Conservation (phyloP, 92 coral and sea anemone species). For the Ricordea florida region DNA sequence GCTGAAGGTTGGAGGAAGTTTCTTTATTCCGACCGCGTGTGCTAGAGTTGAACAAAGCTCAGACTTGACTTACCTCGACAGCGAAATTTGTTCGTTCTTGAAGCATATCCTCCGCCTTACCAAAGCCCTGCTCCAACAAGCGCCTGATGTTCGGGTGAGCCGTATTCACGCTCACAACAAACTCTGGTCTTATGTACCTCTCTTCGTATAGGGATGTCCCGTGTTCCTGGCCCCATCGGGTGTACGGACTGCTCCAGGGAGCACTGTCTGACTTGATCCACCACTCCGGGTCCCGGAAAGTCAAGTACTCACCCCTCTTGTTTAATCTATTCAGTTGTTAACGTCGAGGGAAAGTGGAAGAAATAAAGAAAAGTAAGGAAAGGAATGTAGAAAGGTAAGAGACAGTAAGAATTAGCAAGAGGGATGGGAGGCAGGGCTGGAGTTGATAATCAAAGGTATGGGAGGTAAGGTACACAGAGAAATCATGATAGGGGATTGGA, state of each 20-base stretch:
- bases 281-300: conserved; percentile 90
- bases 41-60: background rate
- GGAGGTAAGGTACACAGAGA: no score
- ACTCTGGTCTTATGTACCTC: conserved; percentile 77
- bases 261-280: conserved; percentile 70
- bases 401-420: no score
- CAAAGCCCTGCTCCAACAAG: conserved; percentile 63
- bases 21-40: background rate
- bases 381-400: background rate
- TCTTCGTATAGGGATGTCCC: conserved; percentile 70
- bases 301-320: conserved; percentile 75
- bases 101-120: conserved; percentile 50
- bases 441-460: no score
- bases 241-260: conserved; percentile 87
- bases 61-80: conserved; percentile 73
- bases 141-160: conserved; percentile 62
- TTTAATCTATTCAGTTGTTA: no score
- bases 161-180: conserved; percentile 76
- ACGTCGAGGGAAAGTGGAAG: no score
- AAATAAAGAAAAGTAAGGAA: background rate
- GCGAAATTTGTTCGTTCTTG: conserved; percentile 61
- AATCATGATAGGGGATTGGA: no score
- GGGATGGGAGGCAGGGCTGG: no score
- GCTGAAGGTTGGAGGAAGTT: no score
- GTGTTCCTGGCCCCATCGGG: conserved; percentile 58